Evolutionary conservation across 2,113 vertebrate genomes (phyloP), one percentile per base, ranked within the genome.

Genomic region (Rhea americana): DNA sequence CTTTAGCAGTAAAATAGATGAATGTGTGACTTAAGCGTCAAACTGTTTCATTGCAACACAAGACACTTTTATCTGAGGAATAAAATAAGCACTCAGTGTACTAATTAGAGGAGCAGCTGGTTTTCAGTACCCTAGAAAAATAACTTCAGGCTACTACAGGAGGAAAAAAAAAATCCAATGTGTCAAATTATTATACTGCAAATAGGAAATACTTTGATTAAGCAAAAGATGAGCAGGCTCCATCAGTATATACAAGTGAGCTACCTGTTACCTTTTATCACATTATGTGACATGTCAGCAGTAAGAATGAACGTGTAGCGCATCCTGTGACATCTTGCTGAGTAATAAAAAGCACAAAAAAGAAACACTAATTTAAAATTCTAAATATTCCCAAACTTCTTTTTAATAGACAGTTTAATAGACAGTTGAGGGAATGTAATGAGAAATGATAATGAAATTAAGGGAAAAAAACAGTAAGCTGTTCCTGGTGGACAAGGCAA

Each of bases 51-150:
- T 35, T 94, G 82, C 84, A 91, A 85, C 78, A 48, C 11, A 37
- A 93, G 86, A 84, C 65, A 77, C 90, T 96, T 96, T 89, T 73
- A 91, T 93, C 95, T 82, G 75, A 84, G 74, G 87, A 91, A 79
- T 85, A 76, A 96, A 95, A 95, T 41, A 89, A 96, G 86, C 91
- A 79, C 89, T 93, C 80, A n/a, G 50, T 50, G 89, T 59, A 76
- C 71, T 96, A 94, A 96, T 95, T 87, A 95, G 92, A 93, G 87
- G 74, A 96, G 78, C 93, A 93, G 92, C 94, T 94, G 91, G 16
- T 89, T 95, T 94, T 71, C 73, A 83, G 59, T 73, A 81, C 50
- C 70, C 82, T 87, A 91, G 75, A 89, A 93, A 95, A 93, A 94
- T 80, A 89, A 89, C 87, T 92, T 77, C 58, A 70, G 95, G 90